A percentile compares a stretch with the other conserved stretches of the same genome.
Evolutionary conservation across 2,113 vertebrate species (phyloP).

Genomic region (Hippolais icterina): DNA sequence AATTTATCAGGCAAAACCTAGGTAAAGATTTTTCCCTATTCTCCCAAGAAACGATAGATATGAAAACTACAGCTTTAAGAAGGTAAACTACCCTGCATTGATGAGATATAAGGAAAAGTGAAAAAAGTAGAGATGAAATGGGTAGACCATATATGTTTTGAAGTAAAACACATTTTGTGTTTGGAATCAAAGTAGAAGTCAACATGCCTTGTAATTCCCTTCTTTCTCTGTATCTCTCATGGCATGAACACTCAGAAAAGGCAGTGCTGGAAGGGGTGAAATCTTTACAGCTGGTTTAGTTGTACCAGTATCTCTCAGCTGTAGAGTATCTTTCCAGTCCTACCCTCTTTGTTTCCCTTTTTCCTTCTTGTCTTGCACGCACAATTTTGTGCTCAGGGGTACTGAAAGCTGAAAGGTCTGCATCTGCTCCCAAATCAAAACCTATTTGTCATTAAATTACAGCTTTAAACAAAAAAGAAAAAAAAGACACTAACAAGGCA

Average conservation of each 20-base stretch:
- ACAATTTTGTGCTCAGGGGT: background rate
- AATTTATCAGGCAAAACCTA: background rate
- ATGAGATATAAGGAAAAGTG: background rate
- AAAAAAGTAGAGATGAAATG: background rate
- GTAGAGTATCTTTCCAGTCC: background rate
- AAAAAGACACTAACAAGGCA: background rate
- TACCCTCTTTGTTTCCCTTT: background rate
- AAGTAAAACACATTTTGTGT: background rate
- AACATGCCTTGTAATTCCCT: background rate
- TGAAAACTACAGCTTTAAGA: background rate
- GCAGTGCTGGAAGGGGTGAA: background rate
- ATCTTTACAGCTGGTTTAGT: background rate
- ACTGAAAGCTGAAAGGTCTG: background rate
- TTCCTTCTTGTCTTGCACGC: background rate
- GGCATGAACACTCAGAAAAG: background rate
- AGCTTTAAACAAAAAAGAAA: background rate
- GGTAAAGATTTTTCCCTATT: background rate
- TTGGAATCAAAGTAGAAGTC: background rate
- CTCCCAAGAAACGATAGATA: background rate
- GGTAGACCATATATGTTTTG: background rate
- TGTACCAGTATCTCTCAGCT: background rate
- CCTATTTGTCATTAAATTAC: background rate
- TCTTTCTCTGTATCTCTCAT: background rate
- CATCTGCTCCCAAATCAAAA: background rate
- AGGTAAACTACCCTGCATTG: background rate